Evolutionary conservation across 2,113 vertebrate species (phyloP).

Genomic region (Thymallus thymallus): DNA sequence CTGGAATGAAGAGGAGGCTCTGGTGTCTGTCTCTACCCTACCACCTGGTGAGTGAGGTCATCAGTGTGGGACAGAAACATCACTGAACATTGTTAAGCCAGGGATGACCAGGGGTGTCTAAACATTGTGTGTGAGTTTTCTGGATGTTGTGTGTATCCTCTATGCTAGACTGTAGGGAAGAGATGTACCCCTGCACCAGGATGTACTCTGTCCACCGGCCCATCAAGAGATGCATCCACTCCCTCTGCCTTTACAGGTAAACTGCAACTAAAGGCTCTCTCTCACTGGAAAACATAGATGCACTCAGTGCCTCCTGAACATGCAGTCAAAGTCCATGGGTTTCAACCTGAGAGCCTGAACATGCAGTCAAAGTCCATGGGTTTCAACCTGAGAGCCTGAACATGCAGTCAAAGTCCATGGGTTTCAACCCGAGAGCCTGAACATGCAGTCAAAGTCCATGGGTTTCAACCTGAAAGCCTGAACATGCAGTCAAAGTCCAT

Average conservation of each 20-base stretch:
- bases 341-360: no score
- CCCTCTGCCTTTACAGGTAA: conserved; percentile 88
- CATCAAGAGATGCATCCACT: conserved; percentile 83
- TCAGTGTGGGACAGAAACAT: no score
- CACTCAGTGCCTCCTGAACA: neutral
- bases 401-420: no score
- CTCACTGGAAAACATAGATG: neutral
- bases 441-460: no score
- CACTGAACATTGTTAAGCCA: no score
- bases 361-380: no score
- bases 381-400: no score
- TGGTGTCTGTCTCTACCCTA: neutral
- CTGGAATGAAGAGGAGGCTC: neutral
- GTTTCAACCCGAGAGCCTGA: no score
- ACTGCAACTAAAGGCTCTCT: neutral
- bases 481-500: no score
- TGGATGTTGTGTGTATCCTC: neutral
- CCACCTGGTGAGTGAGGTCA: no score
- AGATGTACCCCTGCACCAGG: conserved; percentile 91
- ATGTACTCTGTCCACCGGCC: conserved; percentile 93
- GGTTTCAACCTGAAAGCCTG: no score
- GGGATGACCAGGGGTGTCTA: neutral
- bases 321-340: no score
- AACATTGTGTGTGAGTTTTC: neutral
- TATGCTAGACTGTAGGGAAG: conserved; percentile 85